phyloP scores from a whole-genome alignment of 2,888 invertebrate species.

The Scaptomyza reducta region DNA sequence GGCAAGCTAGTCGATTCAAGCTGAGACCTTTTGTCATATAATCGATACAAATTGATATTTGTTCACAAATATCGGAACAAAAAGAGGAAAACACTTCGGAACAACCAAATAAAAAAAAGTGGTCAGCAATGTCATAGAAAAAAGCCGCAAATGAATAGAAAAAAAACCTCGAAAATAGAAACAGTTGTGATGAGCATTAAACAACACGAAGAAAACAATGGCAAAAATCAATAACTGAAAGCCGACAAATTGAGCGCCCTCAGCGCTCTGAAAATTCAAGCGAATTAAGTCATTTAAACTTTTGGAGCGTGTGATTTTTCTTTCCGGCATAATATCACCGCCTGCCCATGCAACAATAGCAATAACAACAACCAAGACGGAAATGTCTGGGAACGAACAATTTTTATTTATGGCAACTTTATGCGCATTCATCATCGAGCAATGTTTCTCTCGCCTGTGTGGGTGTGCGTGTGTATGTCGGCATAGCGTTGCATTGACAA shows the following conservation, averaged over 20 bases:
- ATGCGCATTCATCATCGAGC: conserved; percentile 72
- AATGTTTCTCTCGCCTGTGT: conserved; percentile 28
- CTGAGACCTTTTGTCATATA: no score
- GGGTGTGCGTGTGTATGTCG: conserved; percentile 7
- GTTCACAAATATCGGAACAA: neutral
- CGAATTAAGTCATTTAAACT: conserved; percentile 76
- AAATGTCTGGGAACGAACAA: conserved; percentile 52
- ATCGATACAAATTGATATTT: no score
- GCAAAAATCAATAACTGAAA: conserved; percentile 32
- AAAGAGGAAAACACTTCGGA: conserved; percentile 5
- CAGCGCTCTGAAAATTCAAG: conserved; percentile 51
- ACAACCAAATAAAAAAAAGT: neutral
- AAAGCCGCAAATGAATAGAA: conserved; percentile 24
- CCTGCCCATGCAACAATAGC: conserved; percentile 31
- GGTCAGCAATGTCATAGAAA: neutral
- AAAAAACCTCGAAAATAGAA: conserved; percentile 3
- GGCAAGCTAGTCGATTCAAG: no score
- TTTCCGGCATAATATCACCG: conserved; percentile 67
- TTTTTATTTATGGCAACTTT: conserved; percentile 72
- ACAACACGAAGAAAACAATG: conserved; percentile 12
- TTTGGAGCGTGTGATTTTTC: conserved; percentile 74
- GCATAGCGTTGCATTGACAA: conserved; percentile 29
- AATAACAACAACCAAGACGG: conserved; percentile 41
- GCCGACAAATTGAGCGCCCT: conserved; percentile 33
- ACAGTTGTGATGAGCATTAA: conserved; percentile 43